Base-by-base conservation (phyloP, 2,888 invertebrate genomes). In the Alloplasta piceator region DNA sequence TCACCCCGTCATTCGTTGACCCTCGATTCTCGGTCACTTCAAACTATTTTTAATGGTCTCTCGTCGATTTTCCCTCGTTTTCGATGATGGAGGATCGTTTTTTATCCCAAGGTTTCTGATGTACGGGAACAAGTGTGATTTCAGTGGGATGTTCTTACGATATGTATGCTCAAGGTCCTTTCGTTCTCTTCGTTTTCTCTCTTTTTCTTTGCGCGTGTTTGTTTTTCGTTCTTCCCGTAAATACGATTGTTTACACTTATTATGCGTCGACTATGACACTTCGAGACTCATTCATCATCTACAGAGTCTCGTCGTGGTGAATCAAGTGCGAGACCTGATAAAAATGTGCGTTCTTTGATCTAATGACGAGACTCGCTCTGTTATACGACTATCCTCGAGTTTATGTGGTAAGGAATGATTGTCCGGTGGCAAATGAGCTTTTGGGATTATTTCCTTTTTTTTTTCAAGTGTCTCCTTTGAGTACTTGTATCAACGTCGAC, bases 351-450 rank as follows among this genome's bases (percentile, higher is more conserved):
- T 41, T n/a, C n/a, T n/a, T 56, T 39, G 16, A 43, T 60, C 12
- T 26, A n/a, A 55, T 5, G 46, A 41, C 48, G 39, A 60, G 66
- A 50, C 46, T 55, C 48, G n/a, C 39, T 41, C 39, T 41, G 36
- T 6, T 26, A 1, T 26, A 41, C 46, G 12, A 55, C 16, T 26
- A 43, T 10, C 38, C 36, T 10, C 56, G 16, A 64, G 36, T n/a
- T 68, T 75, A 26, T 26, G 3, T 26, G 26, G 3, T 26, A 63
- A 61, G 78, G 61, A 82, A 82, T 82, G 82, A 82, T 82, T 82
- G 78, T 82, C 82, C 75, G 55, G 43, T 56, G 78, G 66, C 36
- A 56, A 60, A 10, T 55, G 68, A 78, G 61, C 74, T 61, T 61
- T 67, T 41, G 50, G 56, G n/a, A 67, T n/a, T 52, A n/a, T 41